Percentiles rank a stretch among this genome's conserved stretches.
phyloP scores from a whole-genome alignment of 1,140 invertebrate genomes.

The Zaprionus davidi region DNA sequence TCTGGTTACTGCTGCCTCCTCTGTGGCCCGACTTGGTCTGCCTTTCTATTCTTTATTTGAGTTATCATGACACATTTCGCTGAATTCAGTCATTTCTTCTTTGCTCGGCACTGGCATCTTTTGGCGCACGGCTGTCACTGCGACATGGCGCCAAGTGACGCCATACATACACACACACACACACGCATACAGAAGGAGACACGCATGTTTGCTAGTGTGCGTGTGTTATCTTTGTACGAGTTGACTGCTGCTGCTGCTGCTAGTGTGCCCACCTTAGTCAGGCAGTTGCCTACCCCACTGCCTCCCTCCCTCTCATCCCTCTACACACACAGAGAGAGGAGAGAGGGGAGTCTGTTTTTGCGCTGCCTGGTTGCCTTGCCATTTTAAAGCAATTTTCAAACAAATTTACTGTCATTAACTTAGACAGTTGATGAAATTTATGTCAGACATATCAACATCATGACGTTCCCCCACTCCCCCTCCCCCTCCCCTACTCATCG shows the following conservation, averaged over 20 bases:
- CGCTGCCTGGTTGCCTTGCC: conserved; percentile 76
- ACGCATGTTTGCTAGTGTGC: background rate
- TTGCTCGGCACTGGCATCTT: conserved; percentile 60
- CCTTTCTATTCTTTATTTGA: conserved; percentile 80
- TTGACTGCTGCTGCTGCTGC: conserved; percentile 11
- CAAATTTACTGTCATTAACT: conserved; percentile 83
- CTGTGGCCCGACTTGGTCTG: background rate
- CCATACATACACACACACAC: background rate
- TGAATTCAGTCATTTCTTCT: conserved; percentile 81
- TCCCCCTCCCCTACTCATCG: background rate
- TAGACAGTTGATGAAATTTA: conserved; percentile 83
- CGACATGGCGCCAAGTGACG: conserved; percentile 68
- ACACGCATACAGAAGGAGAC: background rate
- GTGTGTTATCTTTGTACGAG: conserved; percentile 32
- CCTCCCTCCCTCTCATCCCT: too few relatives aligned
- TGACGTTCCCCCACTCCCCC: conserved; percentile 42
- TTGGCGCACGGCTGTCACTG: conserved; percentile 73
- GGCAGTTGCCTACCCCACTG: too few relatives aligned
- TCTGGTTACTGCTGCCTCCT: conserved; percentile 1
- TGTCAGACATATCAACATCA: conserved; percentile 81
- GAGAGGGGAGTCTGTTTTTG: conserved; percentile 62
- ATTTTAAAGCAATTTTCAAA: conserved; percentile 83
- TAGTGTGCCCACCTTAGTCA: conserved; percentile 62
- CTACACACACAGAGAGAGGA: conserved; percentile 31
- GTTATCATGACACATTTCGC: conserved; percentile 82